A percentile compares a stretch with the other conserved stretches of the same genome.
phyloP scores from a whole-genome alignment of 1,140 invertebrate species.

The Epicauta chinensis region DNA sequence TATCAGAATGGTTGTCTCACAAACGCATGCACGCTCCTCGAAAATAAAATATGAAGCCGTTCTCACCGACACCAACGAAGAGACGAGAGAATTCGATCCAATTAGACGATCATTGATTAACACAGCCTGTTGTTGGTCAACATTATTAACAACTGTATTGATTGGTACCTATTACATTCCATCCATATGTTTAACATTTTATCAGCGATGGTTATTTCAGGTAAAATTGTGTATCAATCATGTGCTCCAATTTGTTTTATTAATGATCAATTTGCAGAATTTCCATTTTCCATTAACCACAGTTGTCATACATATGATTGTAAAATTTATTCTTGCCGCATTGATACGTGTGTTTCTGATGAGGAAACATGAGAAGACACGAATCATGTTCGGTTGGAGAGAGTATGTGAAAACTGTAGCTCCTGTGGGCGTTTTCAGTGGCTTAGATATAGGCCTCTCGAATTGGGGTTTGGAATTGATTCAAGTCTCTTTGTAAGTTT shows the following conservation, averaged over 20 bases:
- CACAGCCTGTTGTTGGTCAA: constrained; percentile 35
- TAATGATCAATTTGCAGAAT: constrained; percentile 53
- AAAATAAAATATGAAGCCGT: constrained; percentile 34
- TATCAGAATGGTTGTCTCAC: no score
- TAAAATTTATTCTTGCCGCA: constrained; percentile 75
- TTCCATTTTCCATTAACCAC: constrained; percentile 78
- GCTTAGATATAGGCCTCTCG: constrained; percentile 93
- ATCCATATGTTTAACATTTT: constrained; percentile 94
- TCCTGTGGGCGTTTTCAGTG: constrained; percentile 82
- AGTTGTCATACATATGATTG: constrained; percentile 73
- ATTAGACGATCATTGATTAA: constrained; percentile 33
- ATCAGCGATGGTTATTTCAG: constrained; percentile 87
- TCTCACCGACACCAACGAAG: constrained; percentile 17
- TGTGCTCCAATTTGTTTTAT: constrained; percentile 1
- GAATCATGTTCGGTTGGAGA: constrained; percentile 62
- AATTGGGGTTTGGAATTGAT: constrained; percentile 94
- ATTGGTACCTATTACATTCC: constrained; percentile 81
- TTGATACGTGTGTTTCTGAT: constrained; percentile 57
- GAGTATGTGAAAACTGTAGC: constrained; percentile 57
- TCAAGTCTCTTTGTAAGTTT: constrained; percentile 78
- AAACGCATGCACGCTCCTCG: constrained; percentile 6
- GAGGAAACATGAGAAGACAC: constrained; percentile 53
- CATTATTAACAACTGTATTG: constrained; percentile 45
- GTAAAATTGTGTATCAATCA: constrained; percentile 46
- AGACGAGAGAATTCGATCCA: constrained; percentile 28